Base-by-base conservation (phyloP, 2,797 vertebrate species). In the Dendrocincla fuliginosa region DNA sequence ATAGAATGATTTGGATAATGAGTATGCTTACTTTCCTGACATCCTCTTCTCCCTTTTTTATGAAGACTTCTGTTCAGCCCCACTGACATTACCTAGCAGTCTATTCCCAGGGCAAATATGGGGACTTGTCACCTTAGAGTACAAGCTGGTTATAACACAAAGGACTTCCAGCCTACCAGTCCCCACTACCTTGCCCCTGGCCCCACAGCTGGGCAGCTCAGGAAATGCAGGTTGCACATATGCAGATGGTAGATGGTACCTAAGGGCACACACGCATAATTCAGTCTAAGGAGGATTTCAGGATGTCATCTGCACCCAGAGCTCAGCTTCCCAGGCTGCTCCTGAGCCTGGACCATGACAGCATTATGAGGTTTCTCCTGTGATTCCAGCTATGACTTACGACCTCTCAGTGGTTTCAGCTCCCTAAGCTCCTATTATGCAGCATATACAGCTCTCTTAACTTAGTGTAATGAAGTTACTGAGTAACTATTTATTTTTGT, bases 401-500 rank as follows among this genome's bases (percentile, higher is more conserved):
- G 1, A n/a, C 47, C 89, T 93, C 82, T 84, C 23, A 28, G 70
- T 60, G 47, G 25, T 86, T 84, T 82, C 74, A 60, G 19, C 7
- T 93, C 74, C 35, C 77, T 71, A 44, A 57, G 23, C 27, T 88
- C 33, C 53, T 79, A 24, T 81, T 80, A 55, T 73, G 25, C 69
- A 67, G 19, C 6, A n/a, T 76, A 57, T 41, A 60, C 22, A 17
- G 61, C 39, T 79, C 53, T 74, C 53, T 74, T 87, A 69, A 52
- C 28, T 60, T 80, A 91, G 63, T 22, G 56, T 32, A 84, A 76
- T 84, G 39, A 84, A 89, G 50, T 78, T 92, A 92, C 69, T 24
- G 24, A 18, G 56, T 86, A 92, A 84, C 53, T 94, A 64, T 89
- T 94, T 95, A 55, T 78, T 94, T 85, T 88, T 96, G 37, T 1